phyloP scores from a whole-genome alignment of 2,113 vertebrate genomes.

The Typhlomys cinereus region DNA sequence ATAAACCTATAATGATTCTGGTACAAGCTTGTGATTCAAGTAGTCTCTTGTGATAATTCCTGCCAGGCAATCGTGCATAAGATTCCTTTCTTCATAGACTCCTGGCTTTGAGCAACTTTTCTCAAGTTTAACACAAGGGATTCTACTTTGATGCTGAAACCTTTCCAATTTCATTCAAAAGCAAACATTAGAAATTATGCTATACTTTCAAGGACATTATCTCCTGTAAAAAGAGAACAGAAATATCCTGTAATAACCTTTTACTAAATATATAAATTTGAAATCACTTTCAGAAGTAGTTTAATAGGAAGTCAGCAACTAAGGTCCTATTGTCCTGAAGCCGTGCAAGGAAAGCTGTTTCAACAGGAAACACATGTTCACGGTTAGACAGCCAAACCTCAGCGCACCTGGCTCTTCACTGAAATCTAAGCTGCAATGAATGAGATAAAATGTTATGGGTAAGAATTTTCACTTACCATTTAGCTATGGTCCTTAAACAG shows the following conservation, averaged over 20 bases:
- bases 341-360: constrained; percentile 19
- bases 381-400: neutral
- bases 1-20: neutral
- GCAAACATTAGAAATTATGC: neutral
- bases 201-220: neutral
- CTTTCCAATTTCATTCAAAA: neutral
- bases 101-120: neutral
- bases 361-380: constrained; percentile 11
- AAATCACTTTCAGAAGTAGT: constrained; percentile 5
- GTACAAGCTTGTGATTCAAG: neutral
- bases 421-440: constrained; percentile 6
- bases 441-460: neutral
- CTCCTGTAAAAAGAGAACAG: neutral
- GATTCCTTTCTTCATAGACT: neutral
- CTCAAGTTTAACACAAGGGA: neutral
- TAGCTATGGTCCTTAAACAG: neutral
- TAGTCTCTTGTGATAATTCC: no score
- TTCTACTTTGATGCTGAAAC: neutral
- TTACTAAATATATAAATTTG: neutral
- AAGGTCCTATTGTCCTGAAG: neutral
- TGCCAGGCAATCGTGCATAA: no score
- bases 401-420: neutral
- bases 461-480: neutral
- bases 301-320: neutral
- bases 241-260: neutral